phyloP scores from a whole-genome alignment of 2,113 vertebrate species.

The Misgurnus anguillicaudatus region DNA sequence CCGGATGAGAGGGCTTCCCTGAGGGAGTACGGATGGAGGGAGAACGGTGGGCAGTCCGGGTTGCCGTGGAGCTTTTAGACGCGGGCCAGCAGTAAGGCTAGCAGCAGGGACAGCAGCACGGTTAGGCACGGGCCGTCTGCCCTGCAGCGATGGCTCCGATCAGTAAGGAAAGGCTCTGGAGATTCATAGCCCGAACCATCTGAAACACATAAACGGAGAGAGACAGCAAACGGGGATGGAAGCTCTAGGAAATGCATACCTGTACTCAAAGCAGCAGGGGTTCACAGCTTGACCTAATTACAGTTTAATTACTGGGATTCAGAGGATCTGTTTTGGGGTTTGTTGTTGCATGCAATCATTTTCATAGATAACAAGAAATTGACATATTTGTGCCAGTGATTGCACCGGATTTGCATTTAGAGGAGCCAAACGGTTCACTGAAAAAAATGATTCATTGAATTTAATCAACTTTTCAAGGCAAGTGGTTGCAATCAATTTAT shows the following conservation, averaged over 20 bases:
- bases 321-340: slow-evolving; percentile 32
- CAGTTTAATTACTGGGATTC: slow-evolving; percentile 46
- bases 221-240: slow-evolving; percentile 27
- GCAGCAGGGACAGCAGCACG: slow-evolving; percentile 37
- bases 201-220: slow-evolving; percentile 62
- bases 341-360: not conserved
- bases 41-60: slow-evolving; percentile 70
- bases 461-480: no score
- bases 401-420: not conserved
- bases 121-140: slow-evolving; percentile 51
- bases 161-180: slow-evolving; percentile 78
- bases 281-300: slow-evolving; percentile 51
- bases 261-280: slow-evolving; percentile 39
- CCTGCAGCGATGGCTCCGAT: slow-evolving; percentile 61
- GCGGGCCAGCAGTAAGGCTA: slow-evolving; percentile 60
- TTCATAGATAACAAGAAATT: slow-evolving; percentile 26
- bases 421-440: no score
- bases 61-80: slow-evolving; percentile 32
- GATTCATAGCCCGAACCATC: slow-evolving; percentile 79
- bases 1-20: slow-evolving; percentile 69
- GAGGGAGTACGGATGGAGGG: slow-evolving; percentile 69
- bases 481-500: no score
- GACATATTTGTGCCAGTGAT: slow-evolving; percentile 23
- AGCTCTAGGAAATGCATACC: slow-evolving; percentile 50
- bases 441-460: no score